These are phyloP conservation scores for Selene dorsalis DNA, from an alignment of 2,797 vertebrate species.

Conservation along the genomic window DNA sequence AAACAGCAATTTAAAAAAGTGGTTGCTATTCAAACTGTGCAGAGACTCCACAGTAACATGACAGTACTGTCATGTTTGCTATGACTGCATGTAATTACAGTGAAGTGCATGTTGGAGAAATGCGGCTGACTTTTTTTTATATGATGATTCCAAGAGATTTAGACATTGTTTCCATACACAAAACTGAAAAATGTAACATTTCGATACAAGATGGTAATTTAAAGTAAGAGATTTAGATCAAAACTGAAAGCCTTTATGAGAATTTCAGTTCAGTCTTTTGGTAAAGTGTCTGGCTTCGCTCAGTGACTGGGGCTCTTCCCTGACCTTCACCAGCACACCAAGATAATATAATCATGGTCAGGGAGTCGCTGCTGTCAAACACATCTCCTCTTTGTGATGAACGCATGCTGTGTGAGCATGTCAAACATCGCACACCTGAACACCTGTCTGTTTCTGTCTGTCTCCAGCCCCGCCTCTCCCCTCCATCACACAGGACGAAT, in stretches of 20 bases:
- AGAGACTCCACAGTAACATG: background rate
- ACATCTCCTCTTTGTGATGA: slow-evolving; percentile 76
- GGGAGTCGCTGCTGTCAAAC: slow-evolving; percentile 83
- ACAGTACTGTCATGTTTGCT: background rate
- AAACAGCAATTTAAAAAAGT: background rate
- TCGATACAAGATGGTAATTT: background rate
- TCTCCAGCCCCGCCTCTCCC: slow-evolving; percentile 46
- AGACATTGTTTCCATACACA: background rate
- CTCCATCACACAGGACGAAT: slow-evolving; percentile 48
- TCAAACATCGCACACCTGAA: slow-evolving; percentile 85
- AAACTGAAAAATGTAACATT: background rate
- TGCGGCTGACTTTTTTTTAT: background rate
- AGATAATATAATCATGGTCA: slow-evolving; percentile 87
- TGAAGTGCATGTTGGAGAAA: background rate
- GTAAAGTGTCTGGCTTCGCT: slow-evolving; percentile 28
- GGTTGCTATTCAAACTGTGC: background rate
- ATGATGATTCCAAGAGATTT: background rate
- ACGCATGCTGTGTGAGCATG: slow-evolving; percentile 81
- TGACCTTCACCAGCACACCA: slow-evolving; percentile 81
- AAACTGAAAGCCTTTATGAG: background rate
- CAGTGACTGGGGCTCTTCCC: slow-evolving; percentile 48
- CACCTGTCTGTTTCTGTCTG: slow-evolving; percentile 79
- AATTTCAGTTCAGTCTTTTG: slow-evolving; percentile 14
- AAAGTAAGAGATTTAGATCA: background rate
- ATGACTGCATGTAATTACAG: background rate